Evolutionary conservation across 2,797 vertebrate species (phyloP).

Genomic region (Anabas testudineus): DNA sequence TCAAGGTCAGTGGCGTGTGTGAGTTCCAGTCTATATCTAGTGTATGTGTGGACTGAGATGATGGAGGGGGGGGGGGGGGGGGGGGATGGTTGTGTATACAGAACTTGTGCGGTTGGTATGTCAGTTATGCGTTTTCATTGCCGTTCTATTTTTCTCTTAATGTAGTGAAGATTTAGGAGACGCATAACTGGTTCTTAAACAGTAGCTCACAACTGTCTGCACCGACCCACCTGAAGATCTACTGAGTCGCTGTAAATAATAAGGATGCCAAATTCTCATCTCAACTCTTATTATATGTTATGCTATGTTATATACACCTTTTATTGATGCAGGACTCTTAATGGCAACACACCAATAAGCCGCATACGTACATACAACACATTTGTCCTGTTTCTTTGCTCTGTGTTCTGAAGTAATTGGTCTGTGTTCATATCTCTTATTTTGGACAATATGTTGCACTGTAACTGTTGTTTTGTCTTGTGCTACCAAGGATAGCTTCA

Average conservation of each 20-base stretch:
- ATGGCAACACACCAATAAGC: neutral
- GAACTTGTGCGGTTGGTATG: neutral
- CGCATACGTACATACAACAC: neutral
- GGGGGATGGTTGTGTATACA: neutral
- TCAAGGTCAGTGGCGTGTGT: slow-evolving; percentile 62
- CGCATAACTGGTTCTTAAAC: neutral
- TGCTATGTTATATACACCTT: neutral
- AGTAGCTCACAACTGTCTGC: neutral
- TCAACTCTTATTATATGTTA: neutral
- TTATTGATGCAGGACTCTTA: neutral
- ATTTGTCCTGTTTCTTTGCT: neutral
- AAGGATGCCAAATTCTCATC: neutral
- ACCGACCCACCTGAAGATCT: neutral
- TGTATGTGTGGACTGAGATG: neutral
- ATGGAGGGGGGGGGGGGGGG: neutral
- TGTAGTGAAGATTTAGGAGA: neutral
- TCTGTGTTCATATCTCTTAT: slow-evolving; percentile 24
- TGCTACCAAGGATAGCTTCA: neutral
- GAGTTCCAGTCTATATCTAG: slow-evolving; percentile 4
- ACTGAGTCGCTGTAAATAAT: neutral
- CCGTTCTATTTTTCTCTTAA: neutral
- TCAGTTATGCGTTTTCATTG: neutral
- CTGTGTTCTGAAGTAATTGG: neutral
- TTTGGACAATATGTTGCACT: neutral
- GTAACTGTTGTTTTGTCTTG: slow-evolving; percentile 3